A percentile compares a stretch with the other conserved stretches of the same genome.
Evolutionary conservation across 37 sponge, comb jelly and placozoan species (phyloP).

Genomic region (Beroe forskalii): DNA sequence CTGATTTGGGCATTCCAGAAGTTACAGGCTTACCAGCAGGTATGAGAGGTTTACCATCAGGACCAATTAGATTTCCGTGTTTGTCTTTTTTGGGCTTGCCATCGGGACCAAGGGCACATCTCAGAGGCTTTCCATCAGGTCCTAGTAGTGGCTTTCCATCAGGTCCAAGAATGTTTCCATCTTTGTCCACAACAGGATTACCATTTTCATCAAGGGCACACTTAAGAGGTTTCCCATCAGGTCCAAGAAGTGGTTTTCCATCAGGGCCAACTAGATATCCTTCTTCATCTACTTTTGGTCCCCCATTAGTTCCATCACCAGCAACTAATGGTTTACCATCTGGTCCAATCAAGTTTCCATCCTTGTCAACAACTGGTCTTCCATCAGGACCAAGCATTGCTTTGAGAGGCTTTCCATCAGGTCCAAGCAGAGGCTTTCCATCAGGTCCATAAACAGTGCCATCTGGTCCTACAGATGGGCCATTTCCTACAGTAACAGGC

Average conservation of each 20-base stretch:
- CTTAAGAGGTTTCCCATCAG: constrained; percentile 53
- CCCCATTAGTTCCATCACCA: constrained; percentile 51
- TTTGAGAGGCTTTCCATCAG: constrained; percentile 59
- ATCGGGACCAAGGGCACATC: constrained; percentile 58
- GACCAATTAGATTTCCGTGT: constrained; percentile 20
- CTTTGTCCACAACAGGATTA: constrained; percentile 48
- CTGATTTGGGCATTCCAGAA: background rate
- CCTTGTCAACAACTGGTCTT: constrained; percentile 11
- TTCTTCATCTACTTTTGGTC: constrained; percentile 40
- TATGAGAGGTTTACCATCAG: constrained; percentile 33
- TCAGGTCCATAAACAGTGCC: constrained; percentile 62
- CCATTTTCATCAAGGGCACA: constrained; percentile 46
- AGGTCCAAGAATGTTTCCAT: constrained; percentile 56
- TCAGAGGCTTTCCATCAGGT: constrained; percentile 34
- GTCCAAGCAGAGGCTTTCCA: constrained; percentile 57
- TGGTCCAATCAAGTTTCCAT: constrained; percentile 51
- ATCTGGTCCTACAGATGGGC: constrained; percentile 64
- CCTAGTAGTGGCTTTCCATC: constrained; percentile 47
- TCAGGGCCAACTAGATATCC: constrained; percentile 21
- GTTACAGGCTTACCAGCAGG: background rate
- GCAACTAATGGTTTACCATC: constrained; percentile 63
- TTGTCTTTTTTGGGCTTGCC: constrained; percentile 62
- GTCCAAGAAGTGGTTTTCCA: constrained; percentile 62
- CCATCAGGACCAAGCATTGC: constrained; percentile 65
- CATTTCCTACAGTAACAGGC: constrained; percentile 50